phyloP scores from a whole-genome alignment of 2,888 invertebrate species.

The Archaeoteleia sp. region DNA sequence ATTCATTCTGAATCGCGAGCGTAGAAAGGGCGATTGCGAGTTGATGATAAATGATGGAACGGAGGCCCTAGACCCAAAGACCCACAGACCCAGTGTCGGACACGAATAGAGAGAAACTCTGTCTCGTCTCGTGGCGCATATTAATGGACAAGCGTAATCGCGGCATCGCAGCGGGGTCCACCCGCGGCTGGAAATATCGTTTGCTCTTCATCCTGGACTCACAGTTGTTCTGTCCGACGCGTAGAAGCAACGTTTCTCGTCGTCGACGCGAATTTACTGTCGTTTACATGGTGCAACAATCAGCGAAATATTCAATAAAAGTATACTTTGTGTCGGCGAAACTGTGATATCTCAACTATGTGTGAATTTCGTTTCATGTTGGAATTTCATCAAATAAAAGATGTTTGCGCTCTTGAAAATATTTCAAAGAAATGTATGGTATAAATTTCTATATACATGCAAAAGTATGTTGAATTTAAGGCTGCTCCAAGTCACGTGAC shows the following conservation, averaged over 20 bases:
- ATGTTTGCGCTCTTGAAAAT: no score
- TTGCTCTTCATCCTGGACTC: constrained; percentile 49
- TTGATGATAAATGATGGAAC: constrained; percentile 71
- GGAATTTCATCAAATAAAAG: no score
- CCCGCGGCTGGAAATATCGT: constrained; percentile 61
- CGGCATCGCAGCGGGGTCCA: constrained; percentile 71
- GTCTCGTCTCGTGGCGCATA: constrained; percentile 70
- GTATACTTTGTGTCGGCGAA: not conserved
- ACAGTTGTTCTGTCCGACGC: constrained; percentile 67
- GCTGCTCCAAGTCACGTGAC: no score
- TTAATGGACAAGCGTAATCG: constrained; percentile 74
- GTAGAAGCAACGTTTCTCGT: constrained; percentile 64
- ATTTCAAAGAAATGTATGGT: no score
- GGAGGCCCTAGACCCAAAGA: constrained; percentile 67
- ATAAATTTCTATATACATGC: no score
- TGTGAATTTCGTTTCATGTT: no score
- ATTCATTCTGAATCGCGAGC: constrained; percentile 21
- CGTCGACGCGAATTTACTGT: constrained; percentile 27
- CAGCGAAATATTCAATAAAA: not conserved
- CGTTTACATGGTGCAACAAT: not conserved
- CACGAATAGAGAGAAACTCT: constrained; percentile 63
- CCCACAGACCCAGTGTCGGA: constrained; percentile 67
- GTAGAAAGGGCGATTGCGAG: constrained; percentile 46
- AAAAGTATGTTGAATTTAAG: no score
- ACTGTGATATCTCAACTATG: not conserved